Evolutionary conservation across 2,113 vertebrate genomes (phyloP), one percentile per base, ranked within the genome.

Genomic region (Pollimyrus isidori): DNA sequence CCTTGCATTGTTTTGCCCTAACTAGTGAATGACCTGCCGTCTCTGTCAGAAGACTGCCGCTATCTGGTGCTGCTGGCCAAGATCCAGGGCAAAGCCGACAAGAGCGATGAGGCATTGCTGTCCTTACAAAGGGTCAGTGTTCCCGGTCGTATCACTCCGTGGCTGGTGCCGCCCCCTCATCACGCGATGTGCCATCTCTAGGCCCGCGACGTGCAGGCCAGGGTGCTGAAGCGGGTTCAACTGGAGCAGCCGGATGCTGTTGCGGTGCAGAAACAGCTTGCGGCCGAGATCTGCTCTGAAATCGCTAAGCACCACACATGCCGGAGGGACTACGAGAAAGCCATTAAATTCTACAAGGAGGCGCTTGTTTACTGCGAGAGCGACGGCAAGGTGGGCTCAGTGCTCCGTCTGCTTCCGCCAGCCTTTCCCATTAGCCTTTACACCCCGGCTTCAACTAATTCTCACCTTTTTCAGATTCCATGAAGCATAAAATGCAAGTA

Each of bases 301-400:
- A 98, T 99, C 93, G 98, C 97, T 93, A 98, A 97, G 94, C 97
- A 98, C 95, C 97, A 95, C 89, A 95, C 97, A 91, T 95, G 95
- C 95, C 97, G 98, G 94, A 94, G 96, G 90, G 98, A 98, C 96
- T 98, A 97, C 91, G 98, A 99, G 93, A 97, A 97, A 94, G 98
- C 98, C 90, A 98, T 99, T 96, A 98, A 96, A 93, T 99, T 98
- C 96, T 99, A 99, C 96, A 99, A 97, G 97, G 98, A 99, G 93
- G 98, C 98, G 89, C 97, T 99, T 96, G 96, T 97, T 94, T 98
- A 99, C 95, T 98, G 97, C 95, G 98, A 99, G 94, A 98, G 95
- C 0, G 95, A 99, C 95, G 97, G 96, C 94, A 98, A 98, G 97
- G 98, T 99, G 95, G 95, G 96, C 95, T 92, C 93, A 92, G 90